A percentile compares a stretch with the other conserved stretches of the same genome.
Evolutionary conservation across 2,888 invertebrate genomes (phyloP).

Genomic region (Choreutis nemorana): DNA sequence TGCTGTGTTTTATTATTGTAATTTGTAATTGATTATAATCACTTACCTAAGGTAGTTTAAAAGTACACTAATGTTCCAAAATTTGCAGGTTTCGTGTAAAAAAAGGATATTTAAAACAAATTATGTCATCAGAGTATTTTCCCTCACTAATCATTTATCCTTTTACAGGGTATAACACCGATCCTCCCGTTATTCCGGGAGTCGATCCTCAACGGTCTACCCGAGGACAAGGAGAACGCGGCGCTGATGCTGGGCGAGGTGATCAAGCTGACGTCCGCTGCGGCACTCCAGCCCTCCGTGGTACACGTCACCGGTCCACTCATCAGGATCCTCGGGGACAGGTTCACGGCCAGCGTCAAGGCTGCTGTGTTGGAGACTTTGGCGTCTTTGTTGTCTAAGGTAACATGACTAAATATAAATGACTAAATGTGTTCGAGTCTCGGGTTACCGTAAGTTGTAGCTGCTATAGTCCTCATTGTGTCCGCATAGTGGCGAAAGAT

Average conservation of each 20-base stretch:
- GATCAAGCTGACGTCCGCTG: slow-evolving; percentile 83
- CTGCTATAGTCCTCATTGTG: too few relatives aligned
- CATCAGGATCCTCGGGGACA: slow-evolving; percentile 95
- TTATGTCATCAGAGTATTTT: too few relatives aligned
- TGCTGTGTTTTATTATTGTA: not conserved
- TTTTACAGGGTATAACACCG: slow-evolving; percentile 82
- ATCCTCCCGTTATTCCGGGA: slow-evolving; percentile 95
- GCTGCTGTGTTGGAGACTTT: slow-evolving; percentile 95
- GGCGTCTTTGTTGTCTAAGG: slow-evolving; percentile 90
- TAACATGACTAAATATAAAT: slow-evolving; percentile 25
- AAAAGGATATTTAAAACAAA: too few relatives aligned
- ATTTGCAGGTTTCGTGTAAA: not conserved
- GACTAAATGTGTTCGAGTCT: not conserved
- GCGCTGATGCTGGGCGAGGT: slow-evolving; percentile 89
- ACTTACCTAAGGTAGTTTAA: not conserved
- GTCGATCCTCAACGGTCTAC: slow-evolving; percentile 92
- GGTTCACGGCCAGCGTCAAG: slow-evolving; percentile 94
- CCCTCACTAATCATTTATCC: slow-evolving; percentile 1
- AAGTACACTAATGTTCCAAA: not conserved
- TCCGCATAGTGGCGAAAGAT: too few relatives aligned
- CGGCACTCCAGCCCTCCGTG: slow-evolving; percentile 93
- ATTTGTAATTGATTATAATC: not conserved
- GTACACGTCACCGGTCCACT: slow-evolving; percentile 97
- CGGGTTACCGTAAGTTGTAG: too few relatives aligned
- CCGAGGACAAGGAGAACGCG: slow-evolving; percentile 95